These are phyloP conservation scores for Corynorhinus townsendii DNA, from an alignment of 2,113 vertebrate genomes.

Conservation along the genomic window DNA sequence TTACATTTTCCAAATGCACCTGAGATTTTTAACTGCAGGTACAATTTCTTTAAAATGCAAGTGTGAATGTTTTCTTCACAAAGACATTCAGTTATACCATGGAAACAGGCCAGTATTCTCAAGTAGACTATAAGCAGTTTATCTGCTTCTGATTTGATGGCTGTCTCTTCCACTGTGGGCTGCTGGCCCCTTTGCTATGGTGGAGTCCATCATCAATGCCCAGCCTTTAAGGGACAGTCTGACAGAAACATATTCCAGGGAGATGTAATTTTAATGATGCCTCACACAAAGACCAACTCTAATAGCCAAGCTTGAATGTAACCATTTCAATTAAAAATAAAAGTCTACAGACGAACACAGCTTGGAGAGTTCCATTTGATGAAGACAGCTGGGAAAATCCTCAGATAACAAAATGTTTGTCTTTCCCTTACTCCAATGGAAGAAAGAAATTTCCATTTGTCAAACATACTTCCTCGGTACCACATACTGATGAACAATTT, in stretches of 20 bases:
- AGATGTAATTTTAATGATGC: neutral
- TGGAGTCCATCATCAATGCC: neutral
- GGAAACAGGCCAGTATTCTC: neutral
- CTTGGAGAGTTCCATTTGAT: neutral
- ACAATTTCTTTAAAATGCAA: conserved; percentile 16
- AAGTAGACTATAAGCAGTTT: neutral
- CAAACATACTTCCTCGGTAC: neutral
- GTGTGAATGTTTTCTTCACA: neutral
- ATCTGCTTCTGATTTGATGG: neutral
- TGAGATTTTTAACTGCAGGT: conserved; percentile 1
- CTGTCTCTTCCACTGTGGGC: neutral
- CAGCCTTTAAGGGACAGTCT: neutral
- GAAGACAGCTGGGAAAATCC: neutral
- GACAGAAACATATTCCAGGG: neutral
- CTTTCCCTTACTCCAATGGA: neutral
- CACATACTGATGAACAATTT: neutral
- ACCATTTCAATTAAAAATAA: neutral
- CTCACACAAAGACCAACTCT: neutral
- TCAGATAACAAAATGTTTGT: neutral
- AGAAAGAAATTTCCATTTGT: neutral
- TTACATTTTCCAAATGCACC: neutral
- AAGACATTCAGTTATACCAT: neutral
- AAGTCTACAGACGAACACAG: neutral
- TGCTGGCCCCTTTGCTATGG: neutral
- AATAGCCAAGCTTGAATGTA: neutral